Evolutionary conservation across 1,140 invertebrate genomes (phyloP).

Genomic region (Sycophila sp.): DNA sequence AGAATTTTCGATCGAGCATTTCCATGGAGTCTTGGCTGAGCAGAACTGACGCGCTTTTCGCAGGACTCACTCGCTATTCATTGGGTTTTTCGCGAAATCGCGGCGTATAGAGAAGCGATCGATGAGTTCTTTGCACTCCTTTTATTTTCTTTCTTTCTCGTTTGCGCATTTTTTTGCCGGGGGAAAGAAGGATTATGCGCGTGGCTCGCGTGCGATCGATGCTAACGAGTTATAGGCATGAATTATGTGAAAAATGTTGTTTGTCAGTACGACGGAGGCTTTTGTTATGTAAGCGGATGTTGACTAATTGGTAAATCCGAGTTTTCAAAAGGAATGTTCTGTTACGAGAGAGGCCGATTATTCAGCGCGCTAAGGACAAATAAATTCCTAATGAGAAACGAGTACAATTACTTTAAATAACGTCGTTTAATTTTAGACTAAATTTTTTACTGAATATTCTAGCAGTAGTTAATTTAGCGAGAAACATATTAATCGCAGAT

Average conservation of each 20-base stretch:
- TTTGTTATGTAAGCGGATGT: slow-evolving; percentile 4
- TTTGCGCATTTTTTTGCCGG: neutral
- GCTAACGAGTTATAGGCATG: no score
- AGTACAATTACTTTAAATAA: no score
- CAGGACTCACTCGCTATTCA: slow-evolving; percentile 23
- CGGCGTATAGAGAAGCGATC: neutral
- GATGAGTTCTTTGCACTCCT: neutral
- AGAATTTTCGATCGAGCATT: neutral
- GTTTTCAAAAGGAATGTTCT: neutral
- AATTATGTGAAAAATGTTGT: slow-evolving; percentile 7
- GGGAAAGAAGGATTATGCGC: neutral
- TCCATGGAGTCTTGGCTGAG: neutral
- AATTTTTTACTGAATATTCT: no score
- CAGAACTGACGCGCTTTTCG: slow-evolving; percentile 6
- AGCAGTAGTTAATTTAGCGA: no score
- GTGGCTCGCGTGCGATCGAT: neutral
- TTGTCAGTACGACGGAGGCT: neutral
- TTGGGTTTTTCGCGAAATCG: slow-evolving; percentile 27
- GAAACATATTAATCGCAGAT: no score
- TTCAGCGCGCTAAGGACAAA: neutral
- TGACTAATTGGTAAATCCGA: neutral
- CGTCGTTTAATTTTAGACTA: no score
- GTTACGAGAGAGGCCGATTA: neutral
- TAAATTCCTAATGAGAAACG: no score
- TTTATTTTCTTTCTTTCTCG: neutral